phyloP scores from a whole-genome alignment of 2,113 vertebrate genomes.

The Dunckerocampus dactyliophorus region DNA sequence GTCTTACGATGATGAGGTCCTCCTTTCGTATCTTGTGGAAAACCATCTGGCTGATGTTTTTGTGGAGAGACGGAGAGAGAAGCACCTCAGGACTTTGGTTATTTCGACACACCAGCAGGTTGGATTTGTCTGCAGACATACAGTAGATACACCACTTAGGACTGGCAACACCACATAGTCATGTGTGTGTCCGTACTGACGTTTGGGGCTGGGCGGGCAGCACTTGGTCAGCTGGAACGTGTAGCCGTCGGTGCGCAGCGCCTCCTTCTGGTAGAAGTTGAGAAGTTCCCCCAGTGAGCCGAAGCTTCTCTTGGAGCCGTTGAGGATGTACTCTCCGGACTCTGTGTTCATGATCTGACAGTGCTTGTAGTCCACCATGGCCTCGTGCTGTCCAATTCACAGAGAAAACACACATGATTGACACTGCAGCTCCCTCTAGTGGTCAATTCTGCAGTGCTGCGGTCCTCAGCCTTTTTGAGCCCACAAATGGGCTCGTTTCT shows the following conservation, averaged over 20 bases:
- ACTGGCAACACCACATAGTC: neutral
- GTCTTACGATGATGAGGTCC: conserved; percentile 86
- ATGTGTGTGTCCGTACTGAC: conserved; percentile 56
- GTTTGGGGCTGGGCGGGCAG: conserved; percentile 88
- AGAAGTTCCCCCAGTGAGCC: conserved; percentile 85
- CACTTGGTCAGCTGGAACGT: conserved; percentile 93
- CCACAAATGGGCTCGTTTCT: no score
- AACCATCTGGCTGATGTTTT: conserved; percentile 94
- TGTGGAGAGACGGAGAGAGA: conserved; percentile 78
- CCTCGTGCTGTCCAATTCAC: conserved; percentile 66
- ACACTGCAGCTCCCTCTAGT: conserved; percentile 18
- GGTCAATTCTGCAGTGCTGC: neutral
- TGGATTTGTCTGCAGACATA: conserved; percentile 83
- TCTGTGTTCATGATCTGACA: conserved; percentile 88
- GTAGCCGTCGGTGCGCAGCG: conserved; percentile 88
- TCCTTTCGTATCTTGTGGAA: conserved; percentile 98
- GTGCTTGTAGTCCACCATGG: conserved; percentile 85
- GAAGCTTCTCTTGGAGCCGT: conserved; percentile 87
- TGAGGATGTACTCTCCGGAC: conserved; percentile 84
- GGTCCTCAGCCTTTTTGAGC: no score
- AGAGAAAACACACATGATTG: neutral
- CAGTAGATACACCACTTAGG: neutral
- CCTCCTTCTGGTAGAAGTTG: conserved; percentile 95
- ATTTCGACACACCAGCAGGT: conserved; percentile 89
- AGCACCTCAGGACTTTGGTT: conserved; percentile 78